Evolutionary conservation across 2,113 vertebrate genomes (phyloP), one percentile per base, ranked within the genome.

Genomic region (Fregetta grallaria): DNA sequence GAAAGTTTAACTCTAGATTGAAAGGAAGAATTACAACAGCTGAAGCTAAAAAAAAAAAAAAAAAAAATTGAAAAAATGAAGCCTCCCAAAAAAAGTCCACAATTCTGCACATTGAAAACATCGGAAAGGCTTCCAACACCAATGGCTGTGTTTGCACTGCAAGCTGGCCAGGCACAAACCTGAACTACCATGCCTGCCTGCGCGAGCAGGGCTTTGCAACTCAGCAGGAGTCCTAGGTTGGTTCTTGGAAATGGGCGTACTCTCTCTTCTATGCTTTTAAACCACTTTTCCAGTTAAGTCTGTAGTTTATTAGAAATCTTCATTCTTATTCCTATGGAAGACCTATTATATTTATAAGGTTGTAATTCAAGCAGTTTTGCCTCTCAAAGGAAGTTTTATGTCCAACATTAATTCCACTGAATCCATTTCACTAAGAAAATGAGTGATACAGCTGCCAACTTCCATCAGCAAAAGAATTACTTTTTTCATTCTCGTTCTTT

Each of bases 381-480:
- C 85, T 88, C 84, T 97, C 82, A 95, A 92, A 90, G 65, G 77
- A 95, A 95, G 73, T 94, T 97, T 97, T 96, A 97, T 96, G 88
- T 94, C 88, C 56, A 40, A 83, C 78, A 88, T 96, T 96, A 97
- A 97, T 97, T 95, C 86, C 6, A 14, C 50, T 38, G 78, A 94
- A 96, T 68, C 78, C 70, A 95, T 94, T 97, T 93, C 79, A 65
- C 92, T 94, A 86, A 92, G 83, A 96, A 97, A 95, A 83, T 95
- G 95, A 95, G 87, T 94, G 96, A 96, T 97, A 88, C 85, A 91
- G 92, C 93, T 97, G 96, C 92, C 95, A 95, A 56, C 67, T 96
- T 87, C 89, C 93, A 96, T 97, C 96, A 96, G 90, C 45, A 67
- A 92, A 96, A 80, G 38, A 95, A 97, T 95, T 91, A 92, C 44